Evolutionary conservation across 2,113 vertebrate species (phyloP), one percentile per base, ranked within the genome.

Genomic region (Rhegmatorhina hoffmannsi): DNA sequence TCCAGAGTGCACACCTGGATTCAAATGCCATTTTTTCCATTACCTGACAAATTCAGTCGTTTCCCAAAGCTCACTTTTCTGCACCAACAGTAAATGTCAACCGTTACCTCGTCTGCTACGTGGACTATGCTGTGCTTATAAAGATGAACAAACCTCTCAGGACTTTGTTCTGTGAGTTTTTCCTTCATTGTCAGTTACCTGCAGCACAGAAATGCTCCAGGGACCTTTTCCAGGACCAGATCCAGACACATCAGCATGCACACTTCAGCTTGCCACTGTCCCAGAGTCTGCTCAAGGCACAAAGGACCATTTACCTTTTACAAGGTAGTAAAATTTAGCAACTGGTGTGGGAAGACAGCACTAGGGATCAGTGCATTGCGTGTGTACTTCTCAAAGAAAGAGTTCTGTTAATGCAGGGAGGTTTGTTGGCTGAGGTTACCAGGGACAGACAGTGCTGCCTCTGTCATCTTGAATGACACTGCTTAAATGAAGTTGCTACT

Each of bases 321-420:
- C 15, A 68, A 47, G 20, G 20, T 7, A 31, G 9, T n/a, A 43
- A 82, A 59, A 70, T 0, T 9, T 31, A 46, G 23, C 11, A 59
- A 0, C 2, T 40, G 26, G 10, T 47, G 17, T 49, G 52, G 11
- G 11, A 55, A 70, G 10, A 26, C 15, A 85, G 85, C 29, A n/a
- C 38, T 19, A 17, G 25, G 28, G 47, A 9, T 53, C 46, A 31
- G 40, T 13, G 17, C 16, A 13, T 10, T 7, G 19, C 6, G 7
- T 29, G 8, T 13, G 28, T 33, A 19, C 26, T 80, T 79, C 75
- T 62, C 36, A 44, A 47, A 76, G 53, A n/a, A 11, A 28, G 10
- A 31, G 17, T 18, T 7, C 50, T 52, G 25, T 31, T 75, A 47
- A 33, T 23, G 4, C 0, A 0, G 33, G 34, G 17, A 47, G 4